Evolutionary conservation across 2,113 vertebrate genomes (phyloP).

Genomic region (Eubucco bourcierii): DNA sequence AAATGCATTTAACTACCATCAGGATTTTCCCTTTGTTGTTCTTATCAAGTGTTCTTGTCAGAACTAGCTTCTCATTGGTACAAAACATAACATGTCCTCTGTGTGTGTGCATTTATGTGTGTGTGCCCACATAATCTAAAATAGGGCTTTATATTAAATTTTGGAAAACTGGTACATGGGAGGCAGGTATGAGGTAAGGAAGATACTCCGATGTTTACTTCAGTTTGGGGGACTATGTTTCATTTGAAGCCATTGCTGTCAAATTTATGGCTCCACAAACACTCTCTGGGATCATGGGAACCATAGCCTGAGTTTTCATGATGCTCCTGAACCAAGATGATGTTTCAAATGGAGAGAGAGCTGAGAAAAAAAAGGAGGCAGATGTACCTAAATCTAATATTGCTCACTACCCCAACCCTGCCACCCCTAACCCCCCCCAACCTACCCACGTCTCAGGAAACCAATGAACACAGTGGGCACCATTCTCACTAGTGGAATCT

Average conservation of each 20-base stretch:
- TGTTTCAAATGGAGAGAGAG: not conserved
- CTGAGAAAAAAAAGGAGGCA: not conserved
- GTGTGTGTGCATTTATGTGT: not conserved
- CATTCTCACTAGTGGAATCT: not conserved
- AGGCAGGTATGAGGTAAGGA: not conserved
- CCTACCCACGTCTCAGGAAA: not conserved
- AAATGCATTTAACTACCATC: not conserved
- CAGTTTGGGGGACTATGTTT: not conserved
- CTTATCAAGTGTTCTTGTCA: accelerated
- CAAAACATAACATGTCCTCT: not conserved
- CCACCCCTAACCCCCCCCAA: too few species aligned
- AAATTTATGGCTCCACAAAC: not conserved
- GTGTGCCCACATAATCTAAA: not conserved
- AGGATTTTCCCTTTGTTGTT: not conserved
- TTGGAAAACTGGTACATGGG: not conserved
- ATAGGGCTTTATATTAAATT: not conserved
- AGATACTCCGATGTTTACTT: not conserved
- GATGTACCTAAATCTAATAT: not conserved
- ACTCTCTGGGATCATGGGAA: not conserved
- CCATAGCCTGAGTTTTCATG: not conserved
- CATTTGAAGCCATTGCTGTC: not conserved
- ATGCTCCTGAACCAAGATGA: not conserved
- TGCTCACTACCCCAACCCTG: not conserved
- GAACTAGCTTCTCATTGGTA: not conserved
- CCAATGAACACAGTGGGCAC: not conserved